Evolutionary conservation across 64 coral and sea anemone genomes (phyloP), one percentile per base, ranked within the genome.

Genomic region (Cladopsammia gracilis): DNA sequence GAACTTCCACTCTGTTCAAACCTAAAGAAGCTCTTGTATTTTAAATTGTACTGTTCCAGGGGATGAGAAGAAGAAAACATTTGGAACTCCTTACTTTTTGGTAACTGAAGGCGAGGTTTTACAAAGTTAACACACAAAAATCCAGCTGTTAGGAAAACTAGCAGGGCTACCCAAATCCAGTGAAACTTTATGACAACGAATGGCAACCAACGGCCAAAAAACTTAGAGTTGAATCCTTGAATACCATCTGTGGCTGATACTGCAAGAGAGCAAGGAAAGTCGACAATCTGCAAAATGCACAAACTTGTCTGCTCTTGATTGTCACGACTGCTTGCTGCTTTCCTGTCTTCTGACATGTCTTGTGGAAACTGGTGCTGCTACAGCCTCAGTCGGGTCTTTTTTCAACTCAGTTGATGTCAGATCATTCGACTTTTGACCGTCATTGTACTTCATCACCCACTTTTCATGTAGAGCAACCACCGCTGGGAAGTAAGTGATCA

Each of bases 401-500:
- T 76, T 48, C 13, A 19, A 20, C 59, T 48, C 7, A 48, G 13
- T 18, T 76, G 34, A 24, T 9, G 58, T 11, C 14, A 4, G 25
- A 49, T 0, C 67, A 42, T 71, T 8, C 7, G 15, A 12, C 7
- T 20, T 25, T 56, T 77, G 50, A 44, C 59, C 49, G 67, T 85
- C 83, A 18, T 81, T 57, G 24, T 93, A 70, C 66, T 94, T 97
- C 44, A 88, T 70, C 13, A 95, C 75, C 83, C 86, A 93, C 22
- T 92, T 95, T 23, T 99, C 98, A 43, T 96, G 88, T 48, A 96
- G 49, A 48, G 96, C 50, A 43, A 99, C 94, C 14, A 93, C 88
- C 20, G 82, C 94, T 78, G 97, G 97, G 77, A 98, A 98, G 77
- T 80, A 98, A 10, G 97, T 98, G 51, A 98, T 85, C 97, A 98